phyloP scores from a whole-genome alignment of 2,888 invertebrate species.

The Drosophila anomelani region DNA sequence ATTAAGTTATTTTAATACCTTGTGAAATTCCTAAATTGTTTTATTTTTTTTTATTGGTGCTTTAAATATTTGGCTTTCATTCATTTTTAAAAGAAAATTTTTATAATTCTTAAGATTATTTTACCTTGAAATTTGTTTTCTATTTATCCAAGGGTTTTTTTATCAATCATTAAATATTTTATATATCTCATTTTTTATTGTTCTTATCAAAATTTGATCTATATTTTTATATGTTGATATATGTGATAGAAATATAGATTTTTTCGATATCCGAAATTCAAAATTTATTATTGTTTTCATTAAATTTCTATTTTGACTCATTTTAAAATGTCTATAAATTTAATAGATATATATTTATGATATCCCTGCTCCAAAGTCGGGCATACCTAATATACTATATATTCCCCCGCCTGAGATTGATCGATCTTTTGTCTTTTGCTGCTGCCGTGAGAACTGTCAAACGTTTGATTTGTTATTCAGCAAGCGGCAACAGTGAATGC shows the following conservation, averaged over 20 bases:
- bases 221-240: no score
- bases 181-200: no score
- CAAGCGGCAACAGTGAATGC: slow-evolving; percentile 17
- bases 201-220: no score
- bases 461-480: slow-evolving; percentile 55
- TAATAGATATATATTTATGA: background rate
- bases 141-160: no score
- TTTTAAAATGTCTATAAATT: background rate
- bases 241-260: no score
- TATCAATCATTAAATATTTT: no score
- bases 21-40: background rate
- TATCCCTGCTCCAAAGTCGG: background rate
- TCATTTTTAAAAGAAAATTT: no score
- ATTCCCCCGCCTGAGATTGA: background rate
- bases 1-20: background rate
- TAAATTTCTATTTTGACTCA: background rate
- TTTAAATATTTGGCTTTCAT: no score
- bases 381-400: background rate
- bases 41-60: background rate
- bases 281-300: no score
- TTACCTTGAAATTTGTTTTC: no score
- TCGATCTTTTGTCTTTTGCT: slow-evolving; percentile 2
- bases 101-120: background rate
- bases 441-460: slow-evolving; percentile 47
- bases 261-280: background rate